Conservation (phyloP, 1,140 invertebrate species). For the Cotesia chilonis region DNA sequence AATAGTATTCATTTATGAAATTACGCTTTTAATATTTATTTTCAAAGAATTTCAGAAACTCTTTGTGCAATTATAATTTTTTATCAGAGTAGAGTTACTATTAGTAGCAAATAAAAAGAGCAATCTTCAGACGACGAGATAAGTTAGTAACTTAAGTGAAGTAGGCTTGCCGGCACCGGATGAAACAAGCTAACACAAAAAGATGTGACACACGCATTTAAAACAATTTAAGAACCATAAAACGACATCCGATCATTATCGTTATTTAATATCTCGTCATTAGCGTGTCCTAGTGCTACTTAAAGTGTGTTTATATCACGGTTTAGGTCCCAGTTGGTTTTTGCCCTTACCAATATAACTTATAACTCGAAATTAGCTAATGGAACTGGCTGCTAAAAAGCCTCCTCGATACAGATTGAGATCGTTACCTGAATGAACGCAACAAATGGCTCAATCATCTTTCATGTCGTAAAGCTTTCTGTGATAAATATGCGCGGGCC, state of each 20-base stretch:
- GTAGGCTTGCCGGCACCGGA: too few relatives aligned
- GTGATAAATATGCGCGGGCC: too few relatives aligned
- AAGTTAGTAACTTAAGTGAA: too few relatives aligned
- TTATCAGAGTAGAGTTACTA: too few relatives aligned
- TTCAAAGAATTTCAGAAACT: too few relatives aligned
- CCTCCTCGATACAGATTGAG: slow-evolving; percentile 6
- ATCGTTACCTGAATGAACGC: slow-evolving; percentile 35
- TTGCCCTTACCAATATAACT: slow-evolving; percentile 20
- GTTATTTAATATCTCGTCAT: slow-evolving; percentile 67
- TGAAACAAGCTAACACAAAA: neutral
- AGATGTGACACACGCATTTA: neutral
- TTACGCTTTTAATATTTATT: too few relatives aligned
- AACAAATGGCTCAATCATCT: slow-evolving; percentile 60
- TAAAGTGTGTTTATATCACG: slow-evolving; percentile 59
- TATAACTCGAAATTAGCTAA: slow-evolving; percentile 10
- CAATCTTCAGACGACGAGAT: too few relatives aligned
- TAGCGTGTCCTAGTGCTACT: slow-evolving; percentile 59
- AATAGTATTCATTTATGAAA: too few relatives aligned
- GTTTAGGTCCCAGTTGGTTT: slow-evolving; percentile 22
- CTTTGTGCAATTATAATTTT: too few relatives aligned
- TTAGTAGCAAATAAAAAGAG: too few relatives aligned
- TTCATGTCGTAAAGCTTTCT: neutral
- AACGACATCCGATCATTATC: slow-evolving; percentile 59
- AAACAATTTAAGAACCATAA: neutral
- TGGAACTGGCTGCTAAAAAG: slow-evolving; percentile 22